Evolutionary conservation across 2,113 vertebrate genomes (phyloP).

Genomic region (Mixornis gularis): DNA sequence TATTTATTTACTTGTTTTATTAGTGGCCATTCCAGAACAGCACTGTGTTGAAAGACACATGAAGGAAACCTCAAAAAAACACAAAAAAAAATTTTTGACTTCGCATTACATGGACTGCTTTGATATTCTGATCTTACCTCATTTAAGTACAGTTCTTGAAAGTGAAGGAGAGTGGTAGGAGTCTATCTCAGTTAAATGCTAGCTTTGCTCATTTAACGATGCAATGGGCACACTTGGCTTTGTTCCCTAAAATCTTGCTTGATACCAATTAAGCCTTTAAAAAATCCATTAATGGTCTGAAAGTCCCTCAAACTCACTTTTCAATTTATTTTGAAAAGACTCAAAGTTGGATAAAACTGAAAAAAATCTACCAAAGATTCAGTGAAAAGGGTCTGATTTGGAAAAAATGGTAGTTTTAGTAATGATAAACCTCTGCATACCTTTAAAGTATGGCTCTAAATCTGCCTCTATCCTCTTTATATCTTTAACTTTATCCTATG

Average conservation of each 20-base stretch:
- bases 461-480: constrained; percentile 40
- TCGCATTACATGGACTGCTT: not conserved
- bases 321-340: constrained; percentile 43
- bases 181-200: constrained; percentile 37
- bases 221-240: constrained; percentile 36
- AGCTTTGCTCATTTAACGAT: constrained; percentile 41
- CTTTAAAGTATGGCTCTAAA: constrained; percentile 19
- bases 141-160: constrained; percentile 41
- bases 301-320: constrained; percentile 24
- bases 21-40: not conserved
- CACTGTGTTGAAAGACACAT: not conserved
- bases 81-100: not conserved
- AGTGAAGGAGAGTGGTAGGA: constrained; percentile 44
- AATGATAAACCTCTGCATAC: not conserved
- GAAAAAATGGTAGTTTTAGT: constrained; percentile 27
- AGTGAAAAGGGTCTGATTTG: not conserved
- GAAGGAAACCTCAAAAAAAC: not conserved
- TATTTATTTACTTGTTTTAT: constrained; percentile 3
- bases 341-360: constrained; percentile 10
- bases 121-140: constrained; percentile 57
- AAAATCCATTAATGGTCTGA: constrained; percentile 36
- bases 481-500: constrained; percentile 34
- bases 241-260: constrained; percentile 57
- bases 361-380: constrained; percentile 25
- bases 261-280: constrained; percentile 60